phyloP scores from a whole-genome alignment of 2,888 invertebrate genomes.

The Drosophila falleni region DNA sequence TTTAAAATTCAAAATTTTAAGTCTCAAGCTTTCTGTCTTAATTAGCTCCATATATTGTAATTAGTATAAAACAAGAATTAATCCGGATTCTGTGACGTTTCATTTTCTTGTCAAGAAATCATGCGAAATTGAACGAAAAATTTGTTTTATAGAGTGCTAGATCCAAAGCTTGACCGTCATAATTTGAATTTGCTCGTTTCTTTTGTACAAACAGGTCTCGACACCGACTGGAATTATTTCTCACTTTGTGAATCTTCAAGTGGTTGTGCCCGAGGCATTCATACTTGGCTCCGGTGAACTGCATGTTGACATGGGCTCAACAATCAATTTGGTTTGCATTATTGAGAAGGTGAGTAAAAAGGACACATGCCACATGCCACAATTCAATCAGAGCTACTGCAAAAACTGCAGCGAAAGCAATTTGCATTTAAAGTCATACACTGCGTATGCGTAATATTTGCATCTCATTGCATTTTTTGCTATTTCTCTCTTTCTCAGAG shows the following conservation, averaged over 20 bases:
- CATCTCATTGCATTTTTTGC: neutral
- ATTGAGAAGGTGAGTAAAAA: slow-evolving; percentile 92
- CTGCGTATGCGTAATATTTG: slow-evolving; percentile 24
- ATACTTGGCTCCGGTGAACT: slow-evolving; percentile 95
- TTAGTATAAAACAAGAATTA: too few species aligned
- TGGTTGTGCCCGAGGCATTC: slow-evolving; percentile 95
- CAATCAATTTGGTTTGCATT: slow-evolving; percentile 94
- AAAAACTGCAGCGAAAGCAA: slow-evolving; percentile 6
- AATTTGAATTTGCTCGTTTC: slow-evolving; percentile 72
- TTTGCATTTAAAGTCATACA: slow-evolving; percentile 21
- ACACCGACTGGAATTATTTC: slow-evolving; percentile 93
- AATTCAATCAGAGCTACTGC: slow-evolving; percentile 15
- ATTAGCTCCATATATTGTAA: too few species aligned
- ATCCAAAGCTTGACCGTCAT: too few species aligned
- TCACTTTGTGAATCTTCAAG: slow-evolving; percentile 94
- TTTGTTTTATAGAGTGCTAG: too few species aligned
- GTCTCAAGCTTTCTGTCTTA: too few species aligned
- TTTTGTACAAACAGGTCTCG: slow-evolving; percentile 88
- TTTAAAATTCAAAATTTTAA: too few species aligned
- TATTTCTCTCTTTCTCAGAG: slow-evolving; percentile 87
- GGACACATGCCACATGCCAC: neutral
- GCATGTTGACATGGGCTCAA: slow-evolving; percentile 95
- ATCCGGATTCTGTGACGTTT: too few species aligned
- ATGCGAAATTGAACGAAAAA: too few species aligned
- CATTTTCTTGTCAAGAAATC: too few species aligned